Conservation (phyloP, 2,797 vertebrate species). For the Leptodactylus fallax region DNA sequence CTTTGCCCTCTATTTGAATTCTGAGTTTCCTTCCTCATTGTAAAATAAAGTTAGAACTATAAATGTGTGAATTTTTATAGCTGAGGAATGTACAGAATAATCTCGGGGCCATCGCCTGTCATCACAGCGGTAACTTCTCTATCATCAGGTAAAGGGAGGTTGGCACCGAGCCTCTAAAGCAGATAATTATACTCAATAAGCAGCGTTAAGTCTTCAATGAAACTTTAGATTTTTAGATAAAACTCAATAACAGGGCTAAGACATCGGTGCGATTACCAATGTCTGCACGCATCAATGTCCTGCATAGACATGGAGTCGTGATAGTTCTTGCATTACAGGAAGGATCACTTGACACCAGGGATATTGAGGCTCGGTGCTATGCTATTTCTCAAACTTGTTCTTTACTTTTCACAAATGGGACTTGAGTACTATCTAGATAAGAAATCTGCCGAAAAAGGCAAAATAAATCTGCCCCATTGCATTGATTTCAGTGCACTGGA, state of each 20-base stretch:
- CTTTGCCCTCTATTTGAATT: not conserved
- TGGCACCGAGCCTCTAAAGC: not conserved
- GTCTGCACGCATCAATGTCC: not conserved
- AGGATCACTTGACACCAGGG: not conserved
- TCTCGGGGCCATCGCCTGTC: not conserved
- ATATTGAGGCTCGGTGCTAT: not conserved
- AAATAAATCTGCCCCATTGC: too few species aligned
- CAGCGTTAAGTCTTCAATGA: not conserved
- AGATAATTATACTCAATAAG: slow-evolving; percentile 2
- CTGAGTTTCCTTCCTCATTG: not conserved
- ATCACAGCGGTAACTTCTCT: not conserved
- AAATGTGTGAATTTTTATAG: not conserved
- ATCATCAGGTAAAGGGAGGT: not conserved
- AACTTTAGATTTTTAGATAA: not conserved
- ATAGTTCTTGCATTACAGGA: not conserved
- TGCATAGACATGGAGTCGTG: not conserved
- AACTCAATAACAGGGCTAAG: not conserved
- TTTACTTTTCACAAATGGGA: too few species aligned
- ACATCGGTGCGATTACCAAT: not conserved
- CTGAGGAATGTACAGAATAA: not conserved
- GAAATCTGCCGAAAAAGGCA: too few species aligned
- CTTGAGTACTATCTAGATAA: too few species aligned
- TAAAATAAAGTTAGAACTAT: not conserved
- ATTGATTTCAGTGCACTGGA: too few species aligned
- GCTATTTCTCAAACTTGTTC: not conserved